A percentile compares a stretch with the other conserved stretches of the same genome.
phyloP scores from a whole-genome alignment of 2,797 vertebrate species.

The Arrhamphus sclerolepis region DNA sequence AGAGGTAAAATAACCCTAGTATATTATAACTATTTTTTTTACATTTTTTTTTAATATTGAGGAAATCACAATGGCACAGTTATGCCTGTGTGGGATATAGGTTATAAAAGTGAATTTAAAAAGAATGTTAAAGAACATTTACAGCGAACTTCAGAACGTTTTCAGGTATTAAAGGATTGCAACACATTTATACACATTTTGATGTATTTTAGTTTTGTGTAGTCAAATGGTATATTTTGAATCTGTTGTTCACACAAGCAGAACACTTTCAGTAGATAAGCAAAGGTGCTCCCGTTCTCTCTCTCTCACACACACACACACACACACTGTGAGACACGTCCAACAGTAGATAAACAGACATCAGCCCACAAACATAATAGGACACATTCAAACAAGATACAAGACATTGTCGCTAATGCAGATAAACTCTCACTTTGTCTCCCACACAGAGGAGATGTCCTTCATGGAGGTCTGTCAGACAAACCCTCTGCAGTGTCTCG shows the following conservation, averaged over 20 bases:
- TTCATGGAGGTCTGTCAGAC: slow-evolving; percentile 49
- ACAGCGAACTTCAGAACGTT: too few species aligned
- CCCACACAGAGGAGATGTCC: slow-evolving; percentile 42
- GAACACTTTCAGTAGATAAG: slow-evolving; percentile 20
- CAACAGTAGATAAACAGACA: slow-evolving; percentile 56
- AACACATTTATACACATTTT: too few species aligned
- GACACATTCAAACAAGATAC: slow-evolving; percentile 46
- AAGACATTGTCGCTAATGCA: slow-evolving; percentile 22
- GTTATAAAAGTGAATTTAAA: too few species aligned
- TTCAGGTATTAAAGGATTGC: too few species aligned
- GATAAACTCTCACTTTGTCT: slow-evolving; percentile 1
- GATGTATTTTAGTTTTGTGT: too few species aligned
- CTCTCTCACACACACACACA: slow-evolving; percentile 10
- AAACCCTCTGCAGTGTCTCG: slow-evolving; percentile 37
- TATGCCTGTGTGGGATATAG: too few species aligned
- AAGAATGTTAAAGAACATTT: too few species aligned
- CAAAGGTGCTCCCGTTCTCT: not conserved
- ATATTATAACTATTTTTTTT: not conserved
- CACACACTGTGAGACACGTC: slow-evolving; percentile 31
- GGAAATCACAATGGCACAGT: too few species aligned
- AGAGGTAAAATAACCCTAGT: slow-evolving; percentile 1
- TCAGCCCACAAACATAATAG: slow-evolving; percentile 37
- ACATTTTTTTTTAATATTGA: too few species aligned
- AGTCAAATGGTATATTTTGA: too few species aligned
- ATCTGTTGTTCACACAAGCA: too few species aligned